Evolutionary conservation across 2,888 invertebrate species (phyloP), one percentile per base, ranked within the genome.

Genomic region (Parascotia fuliginaria): DNA sequence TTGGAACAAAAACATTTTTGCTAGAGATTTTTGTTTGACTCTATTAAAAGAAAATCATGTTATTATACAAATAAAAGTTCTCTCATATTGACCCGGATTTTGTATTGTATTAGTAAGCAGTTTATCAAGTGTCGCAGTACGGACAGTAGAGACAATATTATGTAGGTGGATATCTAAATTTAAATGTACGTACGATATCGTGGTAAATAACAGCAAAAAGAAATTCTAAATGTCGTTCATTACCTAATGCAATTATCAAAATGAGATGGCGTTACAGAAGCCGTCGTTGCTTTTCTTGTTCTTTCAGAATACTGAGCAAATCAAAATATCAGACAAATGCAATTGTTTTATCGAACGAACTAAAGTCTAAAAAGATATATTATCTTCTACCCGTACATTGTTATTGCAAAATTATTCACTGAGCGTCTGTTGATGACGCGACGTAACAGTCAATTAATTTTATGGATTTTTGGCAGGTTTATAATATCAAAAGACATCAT

Each of bases 41-140:
- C n/a, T n/a, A n/a, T n/a, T n/a, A n/a, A n/a, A n/a, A n/a, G n/a
- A n/a, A n/a, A n/a, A n/a, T n/a, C n/a, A n/a, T n/a, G n/a, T n/a
- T n/a, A n/a, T n/a, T n/a, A n/a, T n/a, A n/a, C n/a, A n/a, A n/a
- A n/a, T n/a, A n/a, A n/a, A n/a, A n/a, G n/a, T n/a, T n/a, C n/a
- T n/a, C n/a, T n/a, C n/a, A 29, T 29, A 28, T 15, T 4, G 27
- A 43, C 36, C 29, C 43, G 43, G 37, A 28, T 29, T 43, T 36
- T 13, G 24, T 45, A n/a, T 24, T 36, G 16, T 36, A 19, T 36
- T 34, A 19, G 41, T 32, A 19, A 41, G 29, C 12, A 42, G 24
- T 46, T 53, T 47, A 48, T 53, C 48, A 37, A 24, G 24, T 40
- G 33, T 33, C 42, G 34, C 31, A 22, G 15, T 28, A 29, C 28